Conservation (phyloP, 2,888 invertebrate species). For the Mesoligia furuncula region DNA sequence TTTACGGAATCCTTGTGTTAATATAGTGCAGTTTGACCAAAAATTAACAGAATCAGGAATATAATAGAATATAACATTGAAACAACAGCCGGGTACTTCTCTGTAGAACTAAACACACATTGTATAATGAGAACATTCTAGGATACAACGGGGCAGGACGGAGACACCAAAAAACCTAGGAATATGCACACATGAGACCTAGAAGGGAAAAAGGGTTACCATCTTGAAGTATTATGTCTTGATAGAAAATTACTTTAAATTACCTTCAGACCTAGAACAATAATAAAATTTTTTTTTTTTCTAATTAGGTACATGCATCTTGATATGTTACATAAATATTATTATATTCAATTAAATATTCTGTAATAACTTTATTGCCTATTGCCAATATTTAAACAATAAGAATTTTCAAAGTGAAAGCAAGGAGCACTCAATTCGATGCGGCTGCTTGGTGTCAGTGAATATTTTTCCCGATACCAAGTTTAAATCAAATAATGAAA, state of each 20-base stretch:
- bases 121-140: slow-evolving; percentile 54
- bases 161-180: slow-evolving; percentile 60
- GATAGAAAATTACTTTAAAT: slow-evolving; percentile 2
- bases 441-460: background rate
- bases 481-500: background rate
- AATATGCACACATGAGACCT: slow-evolving; percentile 59
- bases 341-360: background rate
- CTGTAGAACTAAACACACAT: slow-evolving; percentile 53
- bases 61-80: slow-evolving; percentile 60
- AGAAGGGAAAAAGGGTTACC: slow-evolving; percentile 63
- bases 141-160: slow-evolving; percentile 44
- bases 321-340: background rate
- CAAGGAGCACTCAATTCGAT: background rate
- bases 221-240: slow-evolving; percentile 61
- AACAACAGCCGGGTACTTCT: slow-evolving; percentile 52
- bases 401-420: background rate
- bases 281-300: background rate
- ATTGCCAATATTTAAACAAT: background rate
- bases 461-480: background rate
- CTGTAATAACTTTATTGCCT: background rate
- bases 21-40: slow-evolving; percentile 39
- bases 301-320: slow-evolving; percentile 36
- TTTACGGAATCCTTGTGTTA: background rate
- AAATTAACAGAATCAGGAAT: slow-evolving; percentile 56
- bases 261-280: background rate